phyloP scores from a whole-genome alignment of 64 coral and sea anemone species.

The Anthopleura sola region DNA sequence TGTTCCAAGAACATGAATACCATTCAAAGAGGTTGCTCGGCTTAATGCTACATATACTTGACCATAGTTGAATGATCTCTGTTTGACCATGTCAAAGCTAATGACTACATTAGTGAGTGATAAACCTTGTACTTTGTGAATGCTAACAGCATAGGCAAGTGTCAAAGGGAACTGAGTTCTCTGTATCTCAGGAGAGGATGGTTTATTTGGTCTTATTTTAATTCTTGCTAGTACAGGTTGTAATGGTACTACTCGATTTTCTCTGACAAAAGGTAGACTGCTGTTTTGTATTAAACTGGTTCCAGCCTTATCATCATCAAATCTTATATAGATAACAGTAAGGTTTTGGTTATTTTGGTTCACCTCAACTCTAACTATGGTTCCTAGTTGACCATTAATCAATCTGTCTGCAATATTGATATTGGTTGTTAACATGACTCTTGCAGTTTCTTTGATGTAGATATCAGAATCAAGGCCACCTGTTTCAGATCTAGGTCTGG shows the following conservation, averaged over 20 bases:
- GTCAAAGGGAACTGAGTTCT: slow-evolving; percentile 29
- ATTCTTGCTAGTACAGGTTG: too few relatives aligned
- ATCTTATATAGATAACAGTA: slow-evolving; percentile 26
- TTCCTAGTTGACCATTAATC: too few relatives aligned
- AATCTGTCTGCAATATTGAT: too few relatives aligned
- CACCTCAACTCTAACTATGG: neutral
- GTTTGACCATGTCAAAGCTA: slow-evolving; percentile 65
- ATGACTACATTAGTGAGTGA: slow-evolving; percentile 51
- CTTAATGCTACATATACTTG: slow-evolving; percentile 81
- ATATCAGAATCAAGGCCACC: too few relatives aligned
- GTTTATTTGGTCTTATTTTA: slow-evolving; percentile 28
- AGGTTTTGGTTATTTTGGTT: slow-evolving; percentile 15
- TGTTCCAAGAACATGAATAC: slow-evolving; percentile 68
- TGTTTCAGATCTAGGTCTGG: too few relatives aligned
- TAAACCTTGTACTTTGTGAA: slow-evolving; percentile 65
- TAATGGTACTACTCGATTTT: too few relatives aligned
- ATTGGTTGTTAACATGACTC: too few relatives aligned
- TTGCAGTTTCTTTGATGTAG: too few relatives aligned
- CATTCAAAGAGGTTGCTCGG: slow-evolving; percentile 59
- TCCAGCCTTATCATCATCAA: slow-evolving; percentile 23
- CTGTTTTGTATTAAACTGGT: neutral
- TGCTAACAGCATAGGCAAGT: too few relatives aligned
- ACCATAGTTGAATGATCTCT: slow-evolving; percentile 78
- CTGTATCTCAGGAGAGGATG: slow-evolving; percentile 30
- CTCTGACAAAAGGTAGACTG: neutral